Conservation (phyloP, 1,140 invertebrate genomes). For the Meloidogyne hapla region DNA sequence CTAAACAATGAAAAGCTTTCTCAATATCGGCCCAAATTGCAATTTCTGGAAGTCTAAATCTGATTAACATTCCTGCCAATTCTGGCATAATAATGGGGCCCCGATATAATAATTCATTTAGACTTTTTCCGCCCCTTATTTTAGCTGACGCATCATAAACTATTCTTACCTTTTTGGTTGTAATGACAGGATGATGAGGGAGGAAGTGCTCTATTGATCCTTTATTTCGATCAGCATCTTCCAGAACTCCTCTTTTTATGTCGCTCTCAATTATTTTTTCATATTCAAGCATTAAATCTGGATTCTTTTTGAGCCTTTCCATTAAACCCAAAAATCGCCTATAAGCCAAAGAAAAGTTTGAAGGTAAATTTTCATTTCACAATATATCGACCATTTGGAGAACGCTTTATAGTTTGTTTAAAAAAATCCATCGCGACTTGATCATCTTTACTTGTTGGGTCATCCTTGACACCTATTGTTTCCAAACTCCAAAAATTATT, state of each 20-base stretch:
- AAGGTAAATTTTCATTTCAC: slow-evolving; percentile 1
- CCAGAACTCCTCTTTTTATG: neutral
- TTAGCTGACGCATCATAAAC: slow-evolving; percentile 1
- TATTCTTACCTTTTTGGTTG: neutral
- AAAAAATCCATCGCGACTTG: slow-evolving; percentile 6
- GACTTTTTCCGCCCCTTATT: neutral
- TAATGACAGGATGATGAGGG: neutral
- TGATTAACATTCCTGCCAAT: neutral
- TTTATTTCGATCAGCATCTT: neutral
- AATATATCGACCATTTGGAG: neutral
- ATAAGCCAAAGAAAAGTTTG: slow-evolving; percentile 8
- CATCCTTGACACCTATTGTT: neutral
- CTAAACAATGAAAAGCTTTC: slow-evolving; percentile 3
- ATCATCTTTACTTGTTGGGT: neutral
- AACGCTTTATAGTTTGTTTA: neutral
- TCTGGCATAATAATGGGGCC: slow-evolving; percentile 8
- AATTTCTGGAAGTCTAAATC: slow-evolving; percentile 6
- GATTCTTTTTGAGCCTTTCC: neutral
- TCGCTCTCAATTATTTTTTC: neutral
- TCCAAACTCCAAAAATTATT: slow-evolving; percentile 13
- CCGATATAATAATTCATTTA: neutral
- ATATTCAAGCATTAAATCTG: neutral
- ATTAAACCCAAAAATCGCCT: neutral
- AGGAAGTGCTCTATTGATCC: slow-evolving; percentile 9
- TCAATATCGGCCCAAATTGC: slow-evolving; percentile 7